Percentiles rank a stretch among this genome's conserved stretches.
Conservation (phyloP, 2,888 invertebrate genomes). For the Dinocampus coccinellae region DNA sequence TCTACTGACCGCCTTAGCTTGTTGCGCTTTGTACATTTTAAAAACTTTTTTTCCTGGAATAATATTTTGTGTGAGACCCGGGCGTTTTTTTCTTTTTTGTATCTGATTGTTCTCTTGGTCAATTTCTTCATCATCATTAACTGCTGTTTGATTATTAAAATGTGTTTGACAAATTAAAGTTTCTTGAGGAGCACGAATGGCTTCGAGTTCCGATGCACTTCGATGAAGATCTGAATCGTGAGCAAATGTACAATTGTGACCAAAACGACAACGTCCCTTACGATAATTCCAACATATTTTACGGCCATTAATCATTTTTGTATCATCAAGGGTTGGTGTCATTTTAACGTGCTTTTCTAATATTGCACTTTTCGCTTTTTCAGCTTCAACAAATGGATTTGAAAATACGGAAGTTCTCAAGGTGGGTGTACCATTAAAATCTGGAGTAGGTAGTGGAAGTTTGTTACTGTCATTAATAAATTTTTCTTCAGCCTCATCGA, state of each 20-base stretch:
- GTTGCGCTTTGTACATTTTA: constrained; percentile 80
- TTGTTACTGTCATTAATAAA: constrained; percentile 59
- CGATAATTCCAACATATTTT: constrained; percentile 95
- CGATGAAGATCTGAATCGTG: constrained; percentile 89
- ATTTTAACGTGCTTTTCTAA: constrained; percentile 94
- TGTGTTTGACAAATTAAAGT: constrained; percentile 66
- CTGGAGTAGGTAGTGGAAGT: constrained; percentile 75
- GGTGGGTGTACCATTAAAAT: constrained; percentile 72
- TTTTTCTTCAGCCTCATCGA: constrained; percentile 42
- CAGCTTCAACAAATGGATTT: constrained; percentile 89
- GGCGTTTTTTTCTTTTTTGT: constrained; percentile 77
- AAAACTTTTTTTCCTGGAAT: constrained; percentile 89
- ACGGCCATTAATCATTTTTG: constrained; percentile 86
- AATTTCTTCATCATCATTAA: constrained; percentile 66
- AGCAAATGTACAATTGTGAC: constrained; percentile 91
- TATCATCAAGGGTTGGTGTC: constrained; percentile 78
- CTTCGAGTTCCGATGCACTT: constrained; percentile 73
- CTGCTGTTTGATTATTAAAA: constrained; percentile 54
- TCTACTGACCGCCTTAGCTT: constrained; percentile 69
- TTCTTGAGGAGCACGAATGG: constrained; percentile 71
- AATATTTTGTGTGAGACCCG: constrained; percentile 82
- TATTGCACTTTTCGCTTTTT: constrained; percentile 87
- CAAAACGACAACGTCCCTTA: constrained; percentile 90
- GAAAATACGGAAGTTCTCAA: constrained; percentile 84
- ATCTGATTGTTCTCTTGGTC: constrained; percentile 71